Evolutionary conservation across 1,140 invertebrate genomes (phyloP), one percentile per base, ranked within the genome.

Genomic region (Metaphire vulgaris): DNA sequence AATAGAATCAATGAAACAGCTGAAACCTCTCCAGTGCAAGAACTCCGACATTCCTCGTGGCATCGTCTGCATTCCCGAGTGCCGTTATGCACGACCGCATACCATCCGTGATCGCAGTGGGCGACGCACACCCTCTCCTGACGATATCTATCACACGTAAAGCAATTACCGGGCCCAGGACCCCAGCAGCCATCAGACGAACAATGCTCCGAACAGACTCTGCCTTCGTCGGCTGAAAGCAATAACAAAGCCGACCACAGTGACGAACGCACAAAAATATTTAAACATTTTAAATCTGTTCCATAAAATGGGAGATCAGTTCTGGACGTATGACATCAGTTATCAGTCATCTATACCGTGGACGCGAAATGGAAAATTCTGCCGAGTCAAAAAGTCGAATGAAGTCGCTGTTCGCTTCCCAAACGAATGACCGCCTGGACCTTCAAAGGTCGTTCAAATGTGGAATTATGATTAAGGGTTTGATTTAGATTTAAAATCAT

Each of bases 151-250:
- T 90, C 90, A 86, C 96, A 99, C 29, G 91, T 91, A 0, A 98
- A 87, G 86, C 96, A 98, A 82, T 96, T 92, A 79, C 92, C 90
- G 0, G 92, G 88, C 41, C 93, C 94, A 26, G 91, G 88, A 6
- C 94, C 95, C 96, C 96, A 98, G 86, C 96, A 98, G 21, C 96
- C 96, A 79, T 94, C 91, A 0, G 87, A 82, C 1, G 91, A 92
- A 84, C 96, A 98, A 86, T 98, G 90, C 12, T 88, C 86, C 84
- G 96, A 91, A 85, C 96, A 98, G 21, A 93, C 89, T 75, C 92
- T 86, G 56, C 90, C 90, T 76, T 90, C 89, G 81, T 86, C 87
- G 77, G 89, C 92, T 94, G 87, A 69, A 84, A 83, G 21, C 74
- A 73, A 76, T 76, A 74, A 34, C 64, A 75, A 41, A 66, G 21